Evolutionary conservation across 2,797 vertebrate species (phyloP), one percentile per base, ranked within the genome.

Genomic region (Sphenopsis melanotis): DNA sequence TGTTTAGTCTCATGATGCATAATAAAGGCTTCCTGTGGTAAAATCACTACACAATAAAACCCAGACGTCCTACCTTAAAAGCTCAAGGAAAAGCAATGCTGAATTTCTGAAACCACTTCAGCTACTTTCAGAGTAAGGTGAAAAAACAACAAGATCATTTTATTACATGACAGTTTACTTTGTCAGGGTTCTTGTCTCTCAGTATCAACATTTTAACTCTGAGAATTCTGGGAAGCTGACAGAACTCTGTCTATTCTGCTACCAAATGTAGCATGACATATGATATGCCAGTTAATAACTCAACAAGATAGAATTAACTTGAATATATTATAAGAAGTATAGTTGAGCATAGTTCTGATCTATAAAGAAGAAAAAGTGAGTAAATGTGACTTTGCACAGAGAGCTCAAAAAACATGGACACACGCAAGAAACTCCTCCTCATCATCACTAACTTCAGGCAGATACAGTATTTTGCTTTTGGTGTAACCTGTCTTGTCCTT

Each of bases 11-110:
- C 32, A 56, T 49, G 94, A 69, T 26, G 32, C 44, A 52, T 84
- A 87, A 93, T 84, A 87, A 93, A 70, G 46, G 49, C 57, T 95
- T 94, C 92, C 60, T 84, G 55, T 18, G 69, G 55, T 87, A 64
- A 68, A 93, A 80, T 82, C 32, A 69, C 37, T 69, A 63, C 39
- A 74, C 56, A 92, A 87, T 76, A 92, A 87, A 80, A 42, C 42
- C 52, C 92, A 95, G 75, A 79, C 65, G 63, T 74, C 37, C 36
- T 50, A 78, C 69, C 66, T 91, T 27, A 70, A 71, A 75, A 71
- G n/a, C 29, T 86, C 32, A 72, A 55, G 26, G 23, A 94, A 91
- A 76, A 79, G 39, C 11, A 8, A 70, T 49, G 34, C 11, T 84
- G 12, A 72, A 37, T 70, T 90, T 90, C 16, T 90, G 44, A 87